These are phyloP conservation scores for Danaus plexippus DNA, from an alignment of 1,140 invertebrate genomes.

Conservation along the genomic window DNA sequence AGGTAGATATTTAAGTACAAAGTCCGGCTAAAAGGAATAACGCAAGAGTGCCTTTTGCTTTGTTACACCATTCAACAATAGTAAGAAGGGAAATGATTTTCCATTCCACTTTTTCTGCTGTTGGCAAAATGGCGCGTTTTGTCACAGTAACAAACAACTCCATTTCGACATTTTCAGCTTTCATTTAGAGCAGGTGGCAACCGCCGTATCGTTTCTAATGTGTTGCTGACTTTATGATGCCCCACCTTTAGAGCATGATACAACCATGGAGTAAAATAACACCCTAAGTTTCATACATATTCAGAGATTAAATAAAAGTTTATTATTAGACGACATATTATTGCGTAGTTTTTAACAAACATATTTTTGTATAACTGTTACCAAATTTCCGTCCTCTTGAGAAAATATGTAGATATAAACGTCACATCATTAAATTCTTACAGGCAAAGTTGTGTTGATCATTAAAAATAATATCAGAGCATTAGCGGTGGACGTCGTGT, in stretches of 20 bases:
- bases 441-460: constrained; percentile 12
- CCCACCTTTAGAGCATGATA: too few relatives aligned
- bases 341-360: constrained; percentile 18
- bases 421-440: too few relatives aligned
- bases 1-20: constrained; percentile 34
- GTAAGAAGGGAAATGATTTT: constrained; percentile 48
- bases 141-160: constrained; percentile 32
- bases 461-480: constrained; percentile 28
- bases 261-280: too few relatives aligned
- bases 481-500: constrained; percentile 30
- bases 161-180: constrained; percentile 28
- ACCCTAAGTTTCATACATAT: too few relatives aligned
- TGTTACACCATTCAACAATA: constrained; percentile 42
- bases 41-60: constrained; percentile 37
- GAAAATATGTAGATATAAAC: too few relatives aligned
- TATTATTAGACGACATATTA: background rate
- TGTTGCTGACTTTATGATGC: constrained; percentile 21
- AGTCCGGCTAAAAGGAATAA: constrained; percentile 44
- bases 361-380: too few relatives aligned
- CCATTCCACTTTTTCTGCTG: constrained; percentile 41
- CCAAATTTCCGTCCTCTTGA: too few relatives aligned
- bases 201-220: constrained; percentile 28
- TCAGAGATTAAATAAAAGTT: too few relatives aligned
- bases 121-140: constrained; percentile 32
- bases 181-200: constrained; percentile 34